Percentiles rank a stretch among this genome's conserved stretches.
phyloP scores from a whole-genome alignment of 2,113 vertebrate genomes.

The Suncus etruscus region DNA sequence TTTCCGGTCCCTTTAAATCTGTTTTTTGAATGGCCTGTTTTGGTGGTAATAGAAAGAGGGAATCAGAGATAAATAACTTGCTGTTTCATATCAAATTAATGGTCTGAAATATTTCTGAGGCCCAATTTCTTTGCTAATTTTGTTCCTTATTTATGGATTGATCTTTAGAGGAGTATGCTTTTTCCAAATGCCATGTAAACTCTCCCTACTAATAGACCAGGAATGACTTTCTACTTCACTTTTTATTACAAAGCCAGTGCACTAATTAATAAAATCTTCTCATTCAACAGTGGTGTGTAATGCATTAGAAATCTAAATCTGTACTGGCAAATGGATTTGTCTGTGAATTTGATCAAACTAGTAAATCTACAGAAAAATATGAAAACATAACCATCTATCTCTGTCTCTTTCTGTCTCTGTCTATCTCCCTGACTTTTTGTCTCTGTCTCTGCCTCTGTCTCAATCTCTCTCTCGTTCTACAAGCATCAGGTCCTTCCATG shows the following conservation, averaged over 20 bases:
- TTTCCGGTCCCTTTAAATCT: background rate
- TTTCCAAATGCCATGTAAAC: slow-evolving; percentile 31
- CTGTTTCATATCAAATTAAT: background rate
- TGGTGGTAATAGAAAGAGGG: background rate
- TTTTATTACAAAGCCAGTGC: background rate
- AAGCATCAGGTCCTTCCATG: background rate
- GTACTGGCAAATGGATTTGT: background rate
- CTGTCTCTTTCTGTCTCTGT: no score
- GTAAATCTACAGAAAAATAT: background rate
- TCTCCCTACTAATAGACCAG: background rate
- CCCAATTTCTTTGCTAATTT: slow-evolving; percentile 22
- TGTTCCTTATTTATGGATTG: background rate
- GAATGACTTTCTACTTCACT: background rate
- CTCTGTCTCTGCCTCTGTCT: no score
- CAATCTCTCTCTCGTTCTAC: no score
- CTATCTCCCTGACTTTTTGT: no score
- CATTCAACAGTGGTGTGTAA: background rate
- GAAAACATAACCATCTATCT: background rate
- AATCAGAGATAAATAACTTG: background rate
- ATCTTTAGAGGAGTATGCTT: slow-evolving; percentile 45
- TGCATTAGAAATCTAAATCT: background rate
- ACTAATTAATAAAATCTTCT: background rate
- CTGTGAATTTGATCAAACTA: background rate
- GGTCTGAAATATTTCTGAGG: slow-evolving; percentile 10
- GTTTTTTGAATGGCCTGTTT: background rate